Evolutionary conservation across 2,113 vertebrate species (phyloP).

Genomic region (Mesembrinibis cayennensis): DNA sequence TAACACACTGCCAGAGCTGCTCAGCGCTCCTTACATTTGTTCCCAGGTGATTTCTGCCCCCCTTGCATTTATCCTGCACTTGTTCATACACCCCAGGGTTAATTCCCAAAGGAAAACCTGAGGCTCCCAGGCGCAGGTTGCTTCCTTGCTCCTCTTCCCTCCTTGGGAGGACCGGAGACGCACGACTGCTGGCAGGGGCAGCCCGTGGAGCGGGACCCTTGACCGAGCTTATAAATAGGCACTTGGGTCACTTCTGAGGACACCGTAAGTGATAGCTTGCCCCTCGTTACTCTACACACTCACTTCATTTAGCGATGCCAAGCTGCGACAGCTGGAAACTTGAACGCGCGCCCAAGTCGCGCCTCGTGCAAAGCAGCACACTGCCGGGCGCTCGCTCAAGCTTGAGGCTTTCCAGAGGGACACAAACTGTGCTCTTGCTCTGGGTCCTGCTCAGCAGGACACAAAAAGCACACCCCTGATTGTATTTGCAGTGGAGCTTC

Average conservation of each 20-base stretch:
- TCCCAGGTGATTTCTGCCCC: background rate
- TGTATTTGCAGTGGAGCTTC: background rate
- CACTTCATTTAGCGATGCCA: fast-evolving
- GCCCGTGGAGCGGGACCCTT: background rate
- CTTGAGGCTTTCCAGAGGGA: background rate
- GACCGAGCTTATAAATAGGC: background rate
- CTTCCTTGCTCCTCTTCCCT: background rate
- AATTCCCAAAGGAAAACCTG: background rate
- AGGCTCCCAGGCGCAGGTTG: background rate
- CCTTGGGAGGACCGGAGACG: background rate
- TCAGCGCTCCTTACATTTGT: fast-evolving
- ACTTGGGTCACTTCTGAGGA: background rate
- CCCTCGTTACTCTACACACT: fast-evolving
- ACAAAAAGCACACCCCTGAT: fast-evolving
- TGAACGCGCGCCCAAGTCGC: fast-evolving
- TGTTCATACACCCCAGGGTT: background rate
- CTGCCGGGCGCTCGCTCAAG: fast-evolving
- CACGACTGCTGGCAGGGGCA: background rate
- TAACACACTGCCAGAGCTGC: background rate
- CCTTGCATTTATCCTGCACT: background rate
- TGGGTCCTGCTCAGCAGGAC: background rate
- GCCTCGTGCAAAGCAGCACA: fast-evolving
- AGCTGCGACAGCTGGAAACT: background rate
- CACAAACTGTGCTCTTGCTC: background rate
- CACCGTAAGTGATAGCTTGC: fast-evolving